Base-by-base conservation (phyloP, 37 sponge, comb jelly and placozoan genomes). In the Bolinopsis microptera region DNA sequence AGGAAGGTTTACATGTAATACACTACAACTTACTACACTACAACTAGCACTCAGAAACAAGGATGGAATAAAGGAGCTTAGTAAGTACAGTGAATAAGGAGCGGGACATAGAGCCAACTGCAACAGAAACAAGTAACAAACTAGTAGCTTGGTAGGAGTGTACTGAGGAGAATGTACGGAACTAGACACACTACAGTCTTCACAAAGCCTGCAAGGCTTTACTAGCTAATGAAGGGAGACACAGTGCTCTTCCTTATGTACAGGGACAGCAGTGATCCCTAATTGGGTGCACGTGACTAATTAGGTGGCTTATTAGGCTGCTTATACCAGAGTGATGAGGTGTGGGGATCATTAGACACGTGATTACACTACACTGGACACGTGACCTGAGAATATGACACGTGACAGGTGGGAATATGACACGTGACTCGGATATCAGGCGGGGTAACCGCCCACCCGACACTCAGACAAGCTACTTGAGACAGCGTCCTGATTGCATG, bases 221-320 rank as follows among this genome's bases (percentile, higher is more conserved):
- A 48, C 5, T 13, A 13, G 5, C 9, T 48, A 48, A 48, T 48
- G 61, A 48, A 48, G 61, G 61, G 13, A 13, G 61, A 48, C 61
- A 48, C 9, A 13, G 61, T 5, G 61, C 61, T 48, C 61, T 48
- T 48, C 61, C 61, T 48, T 48, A 48, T 48, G 61, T 48, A 48
- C 61, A 48, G n/a, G n/a, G n/a, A n/a, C 13, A 18, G 61, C 13
- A 48, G 61, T 18, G 61, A 13, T 48, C 61, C 61, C 61, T 48
- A 48, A 48, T 48, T 48, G 61, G 61, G 61, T 48, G 61, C 61
- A 48, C 61, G 61, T 48, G 61, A 72, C 75, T 28, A 72, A 72
- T 72, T 72, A 72, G 3, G 75, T 30, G 75, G 26, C 75, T 72
- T 23, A 48, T 48, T 48, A 48, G 9, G 9, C 61, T 48, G 13